phyloP scores from a whole-genome alignment of 2,797 vertebrate genomes.

The Erithacus rubecula region DNA sequence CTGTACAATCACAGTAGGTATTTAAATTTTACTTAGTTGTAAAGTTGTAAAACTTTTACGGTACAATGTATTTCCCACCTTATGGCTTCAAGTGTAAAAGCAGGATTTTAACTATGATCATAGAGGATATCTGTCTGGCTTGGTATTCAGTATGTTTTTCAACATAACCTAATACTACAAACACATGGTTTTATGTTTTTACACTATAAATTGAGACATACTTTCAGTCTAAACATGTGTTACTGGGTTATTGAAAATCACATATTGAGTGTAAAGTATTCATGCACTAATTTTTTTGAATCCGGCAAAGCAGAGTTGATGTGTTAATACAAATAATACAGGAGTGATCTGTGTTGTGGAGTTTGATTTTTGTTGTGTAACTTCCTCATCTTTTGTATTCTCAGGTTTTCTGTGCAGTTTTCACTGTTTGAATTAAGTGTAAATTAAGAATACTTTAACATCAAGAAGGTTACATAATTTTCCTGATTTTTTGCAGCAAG shows the following conservation, averaged over 20 bases:
- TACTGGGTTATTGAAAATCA: neutral
- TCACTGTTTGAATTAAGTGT: neutral
- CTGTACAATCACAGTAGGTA: neutral
- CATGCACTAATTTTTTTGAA: accelerated
- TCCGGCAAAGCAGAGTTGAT: neutral
- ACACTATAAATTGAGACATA: neutral
- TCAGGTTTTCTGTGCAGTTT: neutral
- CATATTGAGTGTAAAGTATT: neutral
- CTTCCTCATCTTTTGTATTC: neutral
- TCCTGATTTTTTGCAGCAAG: neutral
- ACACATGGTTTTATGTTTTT: neutral
- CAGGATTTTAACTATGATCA: neutral
- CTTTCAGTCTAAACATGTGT: neutral
- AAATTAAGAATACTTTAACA: neutral
- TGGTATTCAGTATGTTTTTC: neutral
- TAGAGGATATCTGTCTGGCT: neutral
- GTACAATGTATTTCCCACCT: neutral
- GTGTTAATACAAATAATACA: neutral
- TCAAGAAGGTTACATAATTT: neutral
- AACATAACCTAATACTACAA: neutral
- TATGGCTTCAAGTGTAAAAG: neutral
- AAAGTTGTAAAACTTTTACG: neutral
- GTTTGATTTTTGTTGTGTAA: neutral
- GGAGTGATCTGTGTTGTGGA: accelerated
- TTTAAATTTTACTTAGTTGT: neutral